Evolutionary conservation across 2,888 invertebrate genomes (phyloP).

Genomic region (Phaedon cochleariae): DNA sequence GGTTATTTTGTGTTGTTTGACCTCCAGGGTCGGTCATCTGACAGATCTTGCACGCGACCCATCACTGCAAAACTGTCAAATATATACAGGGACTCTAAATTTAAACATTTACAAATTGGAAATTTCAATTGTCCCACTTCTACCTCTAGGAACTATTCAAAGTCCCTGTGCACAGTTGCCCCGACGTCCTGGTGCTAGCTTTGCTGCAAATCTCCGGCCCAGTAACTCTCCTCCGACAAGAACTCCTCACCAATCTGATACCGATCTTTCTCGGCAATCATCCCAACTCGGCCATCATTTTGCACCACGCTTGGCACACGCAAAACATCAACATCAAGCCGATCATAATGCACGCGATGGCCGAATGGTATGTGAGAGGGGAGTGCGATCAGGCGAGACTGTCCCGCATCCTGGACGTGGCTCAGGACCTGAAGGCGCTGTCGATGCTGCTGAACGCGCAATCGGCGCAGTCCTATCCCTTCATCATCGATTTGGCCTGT

Average conservation of each 20-base stretch:
- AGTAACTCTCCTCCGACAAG: conserved; percentile 81
- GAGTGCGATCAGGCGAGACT: conserved; percentile 91
- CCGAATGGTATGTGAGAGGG: conserved; percentile 93
- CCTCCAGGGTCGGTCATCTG: too few species aligned
- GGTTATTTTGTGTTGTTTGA: too few species aligned
- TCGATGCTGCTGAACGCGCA: conserved; percentile 90
- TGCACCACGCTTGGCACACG: conserved; percentile 96
- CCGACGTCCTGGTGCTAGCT: conserved; percentile 91
- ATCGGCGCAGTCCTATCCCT: conserved; percentile 81
- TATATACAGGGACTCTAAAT: too few species aligned
- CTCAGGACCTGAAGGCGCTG: conserved; percentile 93
- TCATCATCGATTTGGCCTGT: conserved; percentile 97
- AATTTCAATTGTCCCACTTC: conserved; percentile 42
- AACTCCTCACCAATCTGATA: conserved; percentile 86
- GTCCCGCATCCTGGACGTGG: conserved; percentile 94
- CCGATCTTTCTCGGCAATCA: conserved; percentile 95
- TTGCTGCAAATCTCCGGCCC: conserved; percentile 88
- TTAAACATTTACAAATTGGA: too few species aligned
- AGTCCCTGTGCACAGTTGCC: conserved; percentile 91
- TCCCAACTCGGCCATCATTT: conserved; percentile 94
- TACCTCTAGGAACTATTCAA: conserved; percentile 90
- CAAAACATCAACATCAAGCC: conserved; percentile 76
- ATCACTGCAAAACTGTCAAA: too few species aligned
- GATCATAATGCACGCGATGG: conserved; percentile 95
- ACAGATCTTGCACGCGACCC: too few species aligned